Evolutionary conservation across 2,888 invertebrate species (phyloP).

Genomic region (Caenorhabditis japonica): DNA sequence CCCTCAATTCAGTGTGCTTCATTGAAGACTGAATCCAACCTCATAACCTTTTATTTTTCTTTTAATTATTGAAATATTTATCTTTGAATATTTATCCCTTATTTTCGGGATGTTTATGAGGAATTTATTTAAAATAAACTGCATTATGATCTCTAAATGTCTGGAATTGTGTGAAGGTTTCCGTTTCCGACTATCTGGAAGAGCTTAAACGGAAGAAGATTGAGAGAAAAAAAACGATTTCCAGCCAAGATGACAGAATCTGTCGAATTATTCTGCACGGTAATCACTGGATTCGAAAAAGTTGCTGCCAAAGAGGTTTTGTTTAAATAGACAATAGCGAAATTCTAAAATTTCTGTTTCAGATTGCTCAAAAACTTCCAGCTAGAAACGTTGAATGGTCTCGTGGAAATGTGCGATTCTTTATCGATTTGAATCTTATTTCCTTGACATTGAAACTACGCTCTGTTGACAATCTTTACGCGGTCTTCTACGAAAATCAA

Average conservation of each 20-base stretch:
- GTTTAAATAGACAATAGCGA: too few relatives aligned
- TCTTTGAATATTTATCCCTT: neutral
- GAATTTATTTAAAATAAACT: conserved; percentile 10
- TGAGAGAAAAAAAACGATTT: neutral
- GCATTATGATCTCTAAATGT: conserved; percentile 5
- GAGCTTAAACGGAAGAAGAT: neutral
- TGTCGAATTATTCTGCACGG: conserved; percentile 68
- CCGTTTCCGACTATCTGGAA: too few relatives aligned
- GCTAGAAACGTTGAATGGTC: conserved; percentile 53
- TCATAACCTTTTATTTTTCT: too few relatives aligned
- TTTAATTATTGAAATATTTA: too few relatives aligned
- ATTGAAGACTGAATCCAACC: too few relatives aligned
- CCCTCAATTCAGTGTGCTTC: too few relatives aligned
- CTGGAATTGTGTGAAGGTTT: too few relatives aligned
- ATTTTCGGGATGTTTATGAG: conserved; percentile 1
- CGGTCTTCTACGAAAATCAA: conserved; percentile 44
- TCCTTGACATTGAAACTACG: conserved; percentile 47
- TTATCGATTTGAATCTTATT: conserved; percentile 67
- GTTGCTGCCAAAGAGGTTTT: conserved; percentile 78
- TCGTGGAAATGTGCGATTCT: conserved; percentile 75
- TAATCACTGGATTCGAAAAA: conserved; percentile 79
- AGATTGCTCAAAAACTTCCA: conserved; percentile 14
- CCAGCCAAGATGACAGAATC: neutral
- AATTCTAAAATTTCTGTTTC: neutral
- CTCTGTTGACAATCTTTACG: conserved; percentile 57